Base-by-base conservation (phyloP, 2,797 vertebrate genomes). In the Sebastolobus altivelis region DNA sequence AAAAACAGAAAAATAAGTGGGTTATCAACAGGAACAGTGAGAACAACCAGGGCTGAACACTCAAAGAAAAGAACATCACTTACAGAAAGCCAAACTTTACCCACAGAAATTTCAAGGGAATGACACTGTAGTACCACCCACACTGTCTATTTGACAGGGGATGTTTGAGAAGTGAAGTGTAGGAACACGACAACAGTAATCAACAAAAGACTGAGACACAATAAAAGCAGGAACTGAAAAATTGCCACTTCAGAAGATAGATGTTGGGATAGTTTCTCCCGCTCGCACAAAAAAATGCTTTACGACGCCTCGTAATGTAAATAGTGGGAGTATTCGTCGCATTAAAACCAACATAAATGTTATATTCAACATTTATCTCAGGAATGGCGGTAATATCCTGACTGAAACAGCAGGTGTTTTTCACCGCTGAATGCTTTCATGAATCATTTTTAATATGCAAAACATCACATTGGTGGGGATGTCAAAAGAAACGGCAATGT, bases 271-370 rank as follows among this genome's bases (percentile, higher is more conserved):
- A 49, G 40, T 65, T 80, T 75, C 10, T 63, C 27, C 52, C 9
- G 0, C 63, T 63, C 16, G 12, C 4, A 16, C 29, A 22, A 31
- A 72, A 49, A 62, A 75, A 56, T 20, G 4, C 16, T 79, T 81
- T 46, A 58, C 52, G 65, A 38, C 60, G 29, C 56, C 25, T 56
- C 25, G 49, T 52, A 37, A 77, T 74, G 46, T 73, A 79, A 71
- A 80, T 18, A 75, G 55, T 56, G 9, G 13, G 52, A 33, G 68
- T 59, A 52, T 72, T 55, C 56, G 63, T 83, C 87, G 55, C 65
- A 58, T 86, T 80, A 75, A 79, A 82, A 60, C 14, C 31, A 22
- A 56, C 61, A 62, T 80, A 65, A 80, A 77, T 71, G 73, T 73
- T 59, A 65, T 37, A 40, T 43, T 84, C 29, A 62, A 49, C 68